Evolutionary conservation across 2,888 invertebrate species (phyloP).

Genomic region (Polyploca ridens): DNA sequence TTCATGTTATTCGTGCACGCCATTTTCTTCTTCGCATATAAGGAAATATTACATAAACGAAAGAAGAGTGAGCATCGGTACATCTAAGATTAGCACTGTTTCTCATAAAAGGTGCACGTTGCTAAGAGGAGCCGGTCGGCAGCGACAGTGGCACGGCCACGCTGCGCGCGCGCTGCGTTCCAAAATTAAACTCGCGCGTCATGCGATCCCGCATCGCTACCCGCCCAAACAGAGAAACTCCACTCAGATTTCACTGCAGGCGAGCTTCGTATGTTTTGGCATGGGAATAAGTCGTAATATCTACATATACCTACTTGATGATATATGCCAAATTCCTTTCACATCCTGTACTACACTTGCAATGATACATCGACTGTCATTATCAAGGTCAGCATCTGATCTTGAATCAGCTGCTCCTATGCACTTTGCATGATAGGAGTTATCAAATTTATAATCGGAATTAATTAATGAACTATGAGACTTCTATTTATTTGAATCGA

Average conservation of each 20-base stretch:
- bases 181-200: conserved; percentile 76
- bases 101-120: conserved; percentile 80
- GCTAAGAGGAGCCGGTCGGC: conserved; percentile 62
- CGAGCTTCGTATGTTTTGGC: conserved; percentile 52
- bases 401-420: conserved; percentile 53
- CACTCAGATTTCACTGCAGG: conserved; percentile 78
- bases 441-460: neutral
- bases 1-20: neutral
- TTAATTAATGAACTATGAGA: neutral
- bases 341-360: conserved; percentile 32
- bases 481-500: neutral
- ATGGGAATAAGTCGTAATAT: conserved; percentile 34
- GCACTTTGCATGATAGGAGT: conserved; percentile 22
- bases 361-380: conserved; percentile 57
- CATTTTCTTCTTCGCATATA: conserved; percentile 8
- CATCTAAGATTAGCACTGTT: conserved; percentile 76
- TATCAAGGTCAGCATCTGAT: conserved; percentile 67
- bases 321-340: conserved; percentile 32
- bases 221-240: conserved; percentile 84
- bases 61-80: conserved; percentile 50
- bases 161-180: conserved; percentile 75
- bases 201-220: conserved; percentile 75
- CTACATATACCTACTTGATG: conserved; percentile 24
- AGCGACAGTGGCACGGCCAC: conserved; percentile 64
- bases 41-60: conserved; percentile 45